Base-by-base conservation (phyloP, 2,113 vertebrate species). In the Arothron firmamentum region DNA sequence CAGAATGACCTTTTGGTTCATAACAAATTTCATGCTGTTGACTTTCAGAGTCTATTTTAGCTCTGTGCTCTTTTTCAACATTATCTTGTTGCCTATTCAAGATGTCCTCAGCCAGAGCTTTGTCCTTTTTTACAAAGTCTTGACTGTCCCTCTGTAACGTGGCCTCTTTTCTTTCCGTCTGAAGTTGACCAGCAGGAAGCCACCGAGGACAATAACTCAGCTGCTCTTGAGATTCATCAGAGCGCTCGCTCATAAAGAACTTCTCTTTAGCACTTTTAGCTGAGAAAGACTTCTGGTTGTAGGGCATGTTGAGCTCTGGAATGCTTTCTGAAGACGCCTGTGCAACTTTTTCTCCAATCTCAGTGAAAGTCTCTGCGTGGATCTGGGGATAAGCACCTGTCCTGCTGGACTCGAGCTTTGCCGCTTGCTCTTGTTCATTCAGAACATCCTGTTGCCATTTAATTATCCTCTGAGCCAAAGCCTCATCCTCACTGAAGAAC, bases 361-460 rank as follows among this genome's bases (percentile, higher is more conserved):
- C 60, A 15, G 62, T 19, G n/a, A 56, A 56, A 9, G 5, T 65
- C 15, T 68, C 73, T 56, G 52, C 5, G 52, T 54, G 55, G 13
- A 53, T 8, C 3, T 34, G 16, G 50, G 82, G 25, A 47, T 56
- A 82, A 55, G 28, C 63, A 49, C 75, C 70, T 19, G 57, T 73
- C 85, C 79, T 86, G 16, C 77, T 67, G 1, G 86, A 52, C n/a
- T 79, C 75, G 2, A 62, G 62, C 15, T 79, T 49, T 48, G 57
- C 77, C 41, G 55, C 45, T 48, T 78, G 75, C 38, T 84, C 69
- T 65, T 91, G 90, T 53, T 90, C 88, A 74, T 85, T 85, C 58
- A 83, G 62, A 79, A 90, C 90, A 50, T 85, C 88, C 49, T 91
- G 80, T 52, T 92, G 91, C 91, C 91, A 92, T 77, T 88, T 88